A percentile compares a stretch with the other conserved stretches of the same genome.
phyloP scores from a whole-genome alignment of 2,888 invertebrate genomes.

The Tupiocoris notatus region DNA sequence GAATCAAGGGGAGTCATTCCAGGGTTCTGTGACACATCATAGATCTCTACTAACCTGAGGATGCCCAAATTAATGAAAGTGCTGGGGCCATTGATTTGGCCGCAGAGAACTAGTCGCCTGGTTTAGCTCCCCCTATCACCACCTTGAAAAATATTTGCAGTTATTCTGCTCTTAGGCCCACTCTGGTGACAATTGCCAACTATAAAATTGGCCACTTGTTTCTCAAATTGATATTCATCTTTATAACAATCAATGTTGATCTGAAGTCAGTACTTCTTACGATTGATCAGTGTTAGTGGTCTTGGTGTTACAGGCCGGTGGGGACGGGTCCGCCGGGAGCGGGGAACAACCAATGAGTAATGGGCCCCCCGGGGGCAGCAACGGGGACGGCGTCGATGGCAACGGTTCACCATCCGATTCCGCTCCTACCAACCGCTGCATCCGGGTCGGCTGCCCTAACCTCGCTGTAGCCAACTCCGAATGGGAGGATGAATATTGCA shows the following conservation, averaged over 20 bases:
- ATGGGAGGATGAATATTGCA: conserved; percentile 97
- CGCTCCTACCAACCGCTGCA: conserved; percentile 59
- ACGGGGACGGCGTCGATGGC: conserved; percentile 37
- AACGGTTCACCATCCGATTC: conserved; percentile 50
- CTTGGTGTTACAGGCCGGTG: conserved; percentile 49
- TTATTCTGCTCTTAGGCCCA: too few species aligned
- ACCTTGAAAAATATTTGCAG: too few species aligned
- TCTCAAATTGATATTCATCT: too few species aligned
- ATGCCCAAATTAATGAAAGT: too few species aligned
- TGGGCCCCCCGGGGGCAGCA: not conserved
- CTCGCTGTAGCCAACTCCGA: conserved; percentile 86
- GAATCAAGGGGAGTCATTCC: too few species aligned
- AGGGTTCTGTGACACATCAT: too few species aligned
- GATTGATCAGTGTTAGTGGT: conserved; percentile 48
- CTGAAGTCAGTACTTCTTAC: conserved; percentile 22
- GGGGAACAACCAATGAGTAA: conserved; percentile 47
- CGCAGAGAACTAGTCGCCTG: too few species aligned
- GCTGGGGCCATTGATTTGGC: too few species aligned
- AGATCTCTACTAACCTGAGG: too few species aligned
- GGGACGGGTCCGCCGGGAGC: conserved; percentile 40
- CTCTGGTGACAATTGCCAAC: too few species aligned
- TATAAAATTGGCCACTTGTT: too few species aligned
- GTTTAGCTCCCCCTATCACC: too few species aligned
- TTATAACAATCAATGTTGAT: not conserved
- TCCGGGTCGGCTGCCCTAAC: conserved; percentile 87